phyloP scores from a whole-genome alignment of 2,888 invertebrate genomes.

The Didymodactylos carnosus region DNA sequence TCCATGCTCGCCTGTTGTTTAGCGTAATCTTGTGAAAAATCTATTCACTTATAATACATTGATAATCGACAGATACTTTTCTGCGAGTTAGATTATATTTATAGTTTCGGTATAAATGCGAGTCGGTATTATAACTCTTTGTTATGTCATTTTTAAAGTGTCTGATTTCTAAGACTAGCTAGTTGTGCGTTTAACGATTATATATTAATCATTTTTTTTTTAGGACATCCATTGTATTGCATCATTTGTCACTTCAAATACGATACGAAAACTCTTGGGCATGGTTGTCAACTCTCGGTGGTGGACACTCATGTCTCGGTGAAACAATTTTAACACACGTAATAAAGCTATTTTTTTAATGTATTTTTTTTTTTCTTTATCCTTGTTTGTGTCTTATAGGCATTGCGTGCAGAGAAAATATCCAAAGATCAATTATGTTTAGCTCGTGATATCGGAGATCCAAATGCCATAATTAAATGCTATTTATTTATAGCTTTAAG shows the following conservation, averaged over 20 bases:
- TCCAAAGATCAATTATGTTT: constrained; percentile 7
- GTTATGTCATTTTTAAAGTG: no score
- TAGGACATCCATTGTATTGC: background rate
- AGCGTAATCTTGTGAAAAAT: no score
- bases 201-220: background rate
- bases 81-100: no score
- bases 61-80: no score
- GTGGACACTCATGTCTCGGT: constrained; percentile 12
- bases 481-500: constrained; percentile 11
- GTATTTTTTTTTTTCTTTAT: background rate
- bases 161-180: no score
- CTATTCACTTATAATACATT: no score
- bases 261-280: constrained; percentile 9
- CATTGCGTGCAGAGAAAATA: constrained; percentile 5
- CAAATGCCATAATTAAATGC: constrained; percentile 9
- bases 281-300: constrained; percentile 12
- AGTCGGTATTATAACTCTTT: no score
- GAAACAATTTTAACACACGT: constrained; percentile 5
- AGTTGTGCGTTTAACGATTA: no score
- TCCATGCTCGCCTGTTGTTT: no score
- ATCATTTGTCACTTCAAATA: background rate
- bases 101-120: no score
- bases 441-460: constrained; percentile 5
- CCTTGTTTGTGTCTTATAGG: background rate
- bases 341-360: background rate